Percentiles rank a stretch among this genome's conserved stretches.
Conservation (phyloP, 1,140 invertebrate species). For the Papilio aristodemus region DNA sequence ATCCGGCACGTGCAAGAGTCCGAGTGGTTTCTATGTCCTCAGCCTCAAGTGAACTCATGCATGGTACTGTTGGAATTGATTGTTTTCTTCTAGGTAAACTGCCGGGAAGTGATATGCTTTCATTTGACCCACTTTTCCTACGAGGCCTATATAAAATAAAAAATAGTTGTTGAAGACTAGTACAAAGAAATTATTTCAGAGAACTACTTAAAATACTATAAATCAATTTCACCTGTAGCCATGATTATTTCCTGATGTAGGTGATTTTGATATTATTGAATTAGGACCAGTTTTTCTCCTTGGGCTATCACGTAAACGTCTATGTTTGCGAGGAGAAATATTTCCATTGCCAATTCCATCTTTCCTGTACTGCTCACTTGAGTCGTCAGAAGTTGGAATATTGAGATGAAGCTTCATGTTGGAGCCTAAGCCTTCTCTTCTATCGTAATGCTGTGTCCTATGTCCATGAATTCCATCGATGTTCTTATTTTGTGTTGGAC, state of each 20-base stretch:
- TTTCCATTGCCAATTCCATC: slow-evolving; percentile 77
- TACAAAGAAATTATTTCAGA: background rate
- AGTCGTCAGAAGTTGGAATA: slow-evolving; percentile 85
- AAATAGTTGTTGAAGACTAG: slow-evolving; percentile 3
- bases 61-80: slow-evolving; percentile 77
- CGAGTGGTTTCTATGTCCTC: slow-evolving; percentile 78
- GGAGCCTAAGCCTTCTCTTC: slow-evolving; percentile 66
- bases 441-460: slow-evolving; percentile 62
- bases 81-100: slow-evolving; percentile 84
- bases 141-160: slow-evolving; percentile 54
- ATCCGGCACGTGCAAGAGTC: slow-evolving; percentile 60
- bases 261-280: slow-evolving; percentile 72
- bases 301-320: slow-evolving; percentile 84
- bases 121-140: slow-evolving; percentile 78
- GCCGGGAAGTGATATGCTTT: slow-evolving; percentile 83
- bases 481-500: slow-evolving; percentile 79
- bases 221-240: slow-evolving; percentile 57
- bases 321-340: slow-evolving; percentile 81
- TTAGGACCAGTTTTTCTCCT: slow-evolving; percentile 82
- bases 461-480: slow-evolving; percentile 57
- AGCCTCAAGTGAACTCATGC: slow-evolving; percentile 76
- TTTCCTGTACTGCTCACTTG: slow-evolving; percentile 81
- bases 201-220: background rate
- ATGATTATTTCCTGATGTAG: slow-evolving; percentile 64
- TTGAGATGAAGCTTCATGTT: slow-evolving; percentile 79